phyloP scores from a whole-genome alignment of 2,113 vertebrate genomes.

The Cyphomyrus discorhynchus region DNA sequence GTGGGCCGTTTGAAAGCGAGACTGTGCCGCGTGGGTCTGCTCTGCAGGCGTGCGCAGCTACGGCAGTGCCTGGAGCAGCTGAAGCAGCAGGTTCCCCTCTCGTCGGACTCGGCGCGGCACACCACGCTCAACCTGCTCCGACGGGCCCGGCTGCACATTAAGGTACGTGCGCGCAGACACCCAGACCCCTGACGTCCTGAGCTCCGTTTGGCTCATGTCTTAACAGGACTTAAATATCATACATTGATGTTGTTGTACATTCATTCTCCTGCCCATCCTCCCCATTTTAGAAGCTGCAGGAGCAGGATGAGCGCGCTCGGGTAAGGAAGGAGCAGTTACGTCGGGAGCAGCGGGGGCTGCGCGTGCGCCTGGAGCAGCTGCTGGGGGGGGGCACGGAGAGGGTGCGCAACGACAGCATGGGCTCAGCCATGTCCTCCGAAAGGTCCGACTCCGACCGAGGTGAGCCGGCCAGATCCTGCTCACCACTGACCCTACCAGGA shows the following conservation, averaged over 20 bases:
- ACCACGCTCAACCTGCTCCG: conserved; percentile 83
- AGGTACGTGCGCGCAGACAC: conserved; percentile 55
- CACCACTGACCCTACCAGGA: background rate
- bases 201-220: background rate
- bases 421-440: conserved; percentile 77
- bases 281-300: conserved; percentile 72
- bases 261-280: background rate
- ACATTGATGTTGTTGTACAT: background rate
- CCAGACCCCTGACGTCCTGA: background rate
- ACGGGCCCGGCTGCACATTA: conserved; percentile 79
- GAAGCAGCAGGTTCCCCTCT: conserved; percentile 81
- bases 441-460: conserved; percentile 79
- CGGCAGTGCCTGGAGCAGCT: conserved; percentile 80
- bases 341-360: conserved; percentile 71
- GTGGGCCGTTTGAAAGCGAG: background rate
- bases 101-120: conserved; percentile 64
- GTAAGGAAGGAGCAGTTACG: conserved; percentile 71
- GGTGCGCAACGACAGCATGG: conserved; percentile 73
- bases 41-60: conserved; percentile 78
- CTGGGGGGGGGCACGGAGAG: conserved; percentile 60
- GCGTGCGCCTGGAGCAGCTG: conserved; percentile 66
- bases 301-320: conserved; percentile 73
- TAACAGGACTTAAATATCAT: background rate
- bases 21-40: background rate
- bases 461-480: conserved; percentile 26